A percentile compares a stretch with the other conserved stretches of the same genome.
Conservation (phyloP, 2,888 invertebrate species). For the Stictocephala bisonia region DNA sequence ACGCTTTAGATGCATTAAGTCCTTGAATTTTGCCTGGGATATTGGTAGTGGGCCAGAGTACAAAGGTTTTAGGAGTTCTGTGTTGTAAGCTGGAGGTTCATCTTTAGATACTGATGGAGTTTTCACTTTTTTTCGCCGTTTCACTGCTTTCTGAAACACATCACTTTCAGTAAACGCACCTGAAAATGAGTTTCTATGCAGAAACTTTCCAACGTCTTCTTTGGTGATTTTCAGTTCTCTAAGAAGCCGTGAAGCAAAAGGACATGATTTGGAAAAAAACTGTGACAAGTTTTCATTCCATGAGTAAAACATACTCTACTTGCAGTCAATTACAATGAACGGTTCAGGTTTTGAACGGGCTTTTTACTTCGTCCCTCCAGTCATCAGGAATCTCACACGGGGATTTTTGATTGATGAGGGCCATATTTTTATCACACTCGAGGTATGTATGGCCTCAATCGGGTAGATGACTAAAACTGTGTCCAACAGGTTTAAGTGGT, state of each 20-base stretch:
- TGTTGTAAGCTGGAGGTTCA: slow-evolving; percentile 14
- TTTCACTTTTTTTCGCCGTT: slow-evolving; percentile 17
- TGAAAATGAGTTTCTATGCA: slow-evolving; percentile 43
- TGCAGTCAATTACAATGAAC: slow-evolving; percentile 38
- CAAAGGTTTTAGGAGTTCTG: slow-evolving; percentile 22
- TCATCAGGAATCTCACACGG: slow-evolving; percentile 37
- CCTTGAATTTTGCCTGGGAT: neutral
- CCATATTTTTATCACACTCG: slow-evolving; percentile 45
- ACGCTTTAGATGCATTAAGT: slow-evolving; percentile 31
- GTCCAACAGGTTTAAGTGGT: slow-evolving; percentile 33
- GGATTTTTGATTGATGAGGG: slow-evolving; percentile 37
- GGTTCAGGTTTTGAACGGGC: slow-evolving; percentile 44
- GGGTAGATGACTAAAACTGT: slow-evolving; percentile 26
- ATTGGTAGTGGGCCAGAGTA: slow-evolving; percentile 14
- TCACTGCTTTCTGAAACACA: slow-evolving; percentile 17
- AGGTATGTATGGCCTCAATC: slow-evolving; percentile 37
- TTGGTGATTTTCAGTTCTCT: slow-evolving; percentile 32
- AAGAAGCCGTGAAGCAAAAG: slow-evolving; percentile 26
- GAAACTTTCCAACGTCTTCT: slow-evolving; percentile 21
- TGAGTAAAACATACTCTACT: slow-evolving; percentile 35
- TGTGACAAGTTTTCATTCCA: slow-evolving; percentile 40
- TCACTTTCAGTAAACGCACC: slow-evolving; percentile 38
- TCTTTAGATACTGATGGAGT: neutral
- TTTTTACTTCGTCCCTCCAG: slow-evolving; percentile 42
- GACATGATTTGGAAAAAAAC: slow-evolving; percentile 29